These are phyloP conservation scores for Rapana venosa DNA, from an alignment of 2,888 invertebrate genomes.

Conservation along the genomic window DNA sequence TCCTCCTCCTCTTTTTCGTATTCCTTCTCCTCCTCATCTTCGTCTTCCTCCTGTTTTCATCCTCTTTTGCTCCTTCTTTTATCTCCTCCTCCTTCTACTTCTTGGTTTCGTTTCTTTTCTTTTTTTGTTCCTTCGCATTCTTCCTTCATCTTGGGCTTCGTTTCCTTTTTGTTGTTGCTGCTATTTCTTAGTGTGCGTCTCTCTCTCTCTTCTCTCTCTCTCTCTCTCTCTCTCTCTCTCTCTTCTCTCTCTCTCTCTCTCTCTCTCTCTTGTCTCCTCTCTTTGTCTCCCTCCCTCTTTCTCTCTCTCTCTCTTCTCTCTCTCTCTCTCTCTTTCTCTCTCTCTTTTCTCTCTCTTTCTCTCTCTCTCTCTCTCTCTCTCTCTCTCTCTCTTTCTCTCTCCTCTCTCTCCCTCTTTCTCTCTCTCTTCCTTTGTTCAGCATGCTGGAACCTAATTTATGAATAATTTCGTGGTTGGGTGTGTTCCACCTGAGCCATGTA, in stretches of 20 bases:
- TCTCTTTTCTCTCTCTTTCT: not conserved
- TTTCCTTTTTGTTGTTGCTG: not conserved
- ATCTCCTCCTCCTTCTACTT: constrained; percentile 5
- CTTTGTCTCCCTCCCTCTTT: not conserved
- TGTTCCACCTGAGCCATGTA: no score
- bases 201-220: not conserved
- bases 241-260: constrained; percentile 3
- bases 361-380: constrained; percentile 20
- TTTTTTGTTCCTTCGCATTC: not conserved
- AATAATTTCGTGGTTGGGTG: no score
- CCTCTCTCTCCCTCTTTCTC: not conserved
- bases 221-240: constrained; percentile 20
- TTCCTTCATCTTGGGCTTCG: constrained; percentile 13
- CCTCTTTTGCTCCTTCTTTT: not conserved
- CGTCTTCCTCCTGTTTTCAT: not conserved
- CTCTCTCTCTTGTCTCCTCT: not conserved
- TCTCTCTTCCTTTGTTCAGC: no score
- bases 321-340: not conserved
- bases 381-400: constrained; percentile 15
- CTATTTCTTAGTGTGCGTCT: not conserved
- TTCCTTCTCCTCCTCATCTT: not conserved
- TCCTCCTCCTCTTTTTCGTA: not conserved
- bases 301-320: not conserved
- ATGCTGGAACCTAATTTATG: no score
- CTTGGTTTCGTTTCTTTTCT: not conserved